These are phyloP conservation scores for Chelonoidis abingdonii DNA, from an alignment of 2,113 vertebrate genomes.

Conservation along the genomic window DNA sequence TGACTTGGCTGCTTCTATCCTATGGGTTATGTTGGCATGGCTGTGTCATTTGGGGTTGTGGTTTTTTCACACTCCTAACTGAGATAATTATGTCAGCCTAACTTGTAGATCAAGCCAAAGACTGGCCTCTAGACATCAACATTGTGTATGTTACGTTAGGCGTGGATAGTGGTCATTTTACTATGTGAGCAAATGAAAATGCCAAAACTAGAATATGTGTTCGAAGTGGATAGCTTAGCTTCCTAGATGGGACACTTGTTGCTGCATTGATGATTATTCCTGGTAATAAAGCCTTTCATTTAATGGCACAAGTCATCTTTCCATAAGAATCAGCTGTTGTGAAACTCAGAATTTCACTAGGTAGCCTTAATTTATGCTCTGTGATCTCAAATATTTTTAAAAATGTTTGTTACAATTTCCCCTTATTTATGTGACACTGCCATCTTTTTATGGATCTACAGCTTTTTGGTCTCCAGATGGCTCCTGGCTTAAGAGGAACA, in stretches of 20 bases:
- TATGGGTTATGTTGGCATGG: not conserved
- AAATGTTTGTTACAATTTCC: not conserved
- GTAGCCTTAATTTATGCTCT: not conserved
- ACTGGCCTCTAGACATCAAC: not conserved
- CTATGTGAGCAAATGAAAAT: not conserved
- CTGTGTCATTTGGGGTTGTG: not conserved
- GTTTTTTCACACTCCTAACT: not conserved
- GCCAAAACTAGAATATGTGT: not conserved
- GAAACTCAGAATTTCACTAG: not conserved
- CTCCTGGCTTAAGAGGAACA: not conserved
- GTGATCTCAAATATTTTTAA: not conserved
- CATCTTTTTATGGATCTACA: not conserved
- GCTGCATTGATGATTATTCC: constrained; percentile 32
- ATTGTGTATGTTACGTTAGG: not conserved
- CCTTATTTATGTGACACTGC: not conserved
- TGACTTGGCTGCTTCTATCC: not conserved
- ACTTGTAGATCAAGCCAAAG: not conserved
- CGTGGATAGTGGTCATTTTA: not conserved
- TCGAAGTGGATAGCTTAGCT: not conserved
- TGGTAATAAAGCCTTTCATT: not conserved
- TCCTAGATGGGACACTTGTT: constrained; percentile 62
- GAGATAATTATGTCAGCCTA: not conserved
- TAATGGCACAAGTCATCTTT: not conserved
- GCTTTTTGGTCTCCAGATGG: constrained; percentile 40
- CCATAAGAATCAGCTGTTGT: not conserved